Base-by-base conservation (phyloP, 1,140 invertebrate genomes). In the Drosophila willistoni region DNA sequence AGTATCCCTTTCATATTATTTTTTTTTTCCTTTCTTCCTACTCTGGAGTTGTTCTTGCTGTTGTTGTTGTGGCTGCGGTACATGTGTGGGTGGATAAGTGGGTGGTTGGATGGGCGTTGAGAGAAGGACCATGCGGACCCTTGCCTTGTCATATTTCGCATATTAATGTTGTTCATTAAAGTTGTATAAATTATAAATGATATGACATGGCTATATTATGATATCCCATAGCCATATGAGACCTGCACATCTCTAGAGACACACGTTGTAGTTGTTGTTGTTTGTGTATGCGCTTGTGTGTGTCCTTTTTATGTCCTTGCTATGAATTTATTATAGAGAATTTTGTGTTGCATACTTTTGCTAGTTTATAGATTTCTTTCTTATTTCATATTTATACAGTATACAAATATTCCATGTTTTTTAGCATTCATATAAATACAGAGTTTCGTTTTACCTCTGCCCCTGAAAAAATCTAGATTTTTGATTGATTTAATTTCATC, bases 101-200 rank as follows among this genome's bases (percentile, higher is more conserved):
- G 68, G 73, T 73, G 36, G 56, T 33, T 5, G 12, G 19, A 17
- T 22, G 14, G 19, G 14, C 14, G 47, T 17, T 19, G 25, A 9
- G 1, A 19, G 22, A n/a, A 7, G 25, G 29, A 44, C 33, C 29
- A 54, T 25, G 39, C 34, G 59, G 47, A 64, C 78, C 64, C 65
- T 47, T 57, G 72, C 64, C 59, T 76, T 78, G 82, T 76, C 83
- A 79, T 76, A 85, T 78, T 86, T 79, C 68, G 82, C 84, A 89
- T 87, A 89, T 89, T 89, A 84, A 89, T 87, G 83, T 67, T 89
- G 73, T 87, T 87, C 84, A 89, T 87, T 87, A 87, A 87, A 89
- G 77, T 87, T 79, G 74, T 84, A 89, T 87, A 89, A 87, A 89
- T 87, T 84, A 87, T 87, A 75, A 89, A 83, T 89, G 84, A 73